Conservation (phyloP, 2,113 vertebrate species). For the Mustela lutreola region DNA sequence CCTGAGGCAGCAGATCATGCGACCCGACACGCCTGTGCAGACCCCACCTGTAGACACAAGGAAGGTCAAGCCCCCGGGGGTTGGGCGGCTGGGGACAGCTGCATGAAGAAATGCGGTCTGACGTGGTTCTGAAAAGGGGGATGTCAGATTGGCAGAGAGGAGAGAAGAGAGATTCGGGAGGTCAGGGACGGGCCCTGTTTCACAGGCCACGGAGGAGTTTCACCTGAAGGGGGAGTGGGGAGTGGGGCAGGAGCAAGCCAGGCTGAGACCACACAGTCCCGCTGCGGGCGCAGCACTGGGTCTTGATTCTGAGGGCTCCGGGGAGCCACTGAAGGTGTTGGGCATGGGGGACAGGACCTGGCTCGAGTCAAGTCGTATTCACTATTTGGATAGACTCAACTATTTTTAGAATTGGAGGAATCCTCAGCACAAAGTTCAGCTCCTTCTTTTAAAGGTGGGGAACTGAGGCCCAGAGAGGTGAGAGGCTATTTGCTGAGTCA, state of each 20-base stretch:
- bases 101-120: neutral
- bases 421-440: neutral
- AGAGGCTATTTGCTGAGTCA: neutral
- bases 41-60: rapidly evolving
- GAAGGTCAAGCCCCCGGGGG: neutral
- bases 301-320: neutral
- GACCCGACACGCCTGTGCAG: rapidly evolving
- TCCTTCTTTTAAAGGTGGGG: neutral
- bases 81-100: rapidly evolving
- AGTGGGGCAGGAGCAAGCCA: rapidly evolving
- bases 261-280: rapidly evolving
- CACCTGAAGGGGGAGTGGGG: rapidly evolving
- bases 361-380: neutral
- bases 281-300: rapidly evolving
- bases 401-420: neutral
- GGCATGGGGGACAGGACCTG: neutral
- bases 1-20: rapidly evolving
- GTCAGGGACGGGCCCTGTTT: neutral
- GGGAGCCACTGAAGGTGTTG: neutral
- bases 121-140: neutral
- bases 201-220: rapidly evolving
- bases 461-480: neutral
- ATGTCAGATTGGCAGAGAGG: neutral
- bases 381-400: neutral
- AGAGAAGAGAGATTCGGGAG: neutral